Base-by-base conservation (phyloP, 2,888 invertebrate genomes). In the Mesorhabditis spiculigera region DNA sequence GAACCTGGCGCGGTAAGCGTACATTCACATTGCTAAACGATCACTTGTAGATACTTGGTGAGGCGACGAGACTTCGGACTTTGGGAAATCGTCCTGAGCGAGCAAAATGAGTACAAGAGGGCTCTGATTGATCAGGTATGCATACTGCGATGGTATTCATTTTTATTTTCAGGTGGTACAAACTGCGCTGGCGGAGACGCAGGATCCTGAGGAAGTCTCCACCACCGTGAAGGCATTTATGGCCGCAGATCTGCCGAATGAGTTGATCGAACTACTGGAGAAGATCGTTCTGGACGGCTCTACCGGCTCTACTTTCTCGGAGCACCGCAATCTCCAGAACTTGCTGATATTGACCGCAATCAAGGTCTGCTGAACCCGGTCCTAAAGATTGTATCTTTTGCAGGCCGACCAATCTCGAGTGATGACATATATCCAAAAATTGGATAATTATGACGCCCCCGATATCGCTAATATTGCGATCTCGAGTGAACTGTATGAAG, bases 151-250 rank as follows among this genome's bases (percentile, higher is more conserved):
- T n/a, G 10, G 63, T 28, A n/a, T 63, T 1, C 1, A 50, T 10
- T n/a, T n/a, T 10, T 75, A 78, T 64, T 75, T 76, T 66, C 78
- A 92, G 90, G 93, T 96, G 50, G 97, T 98, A 5, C 97, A 98
- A 89, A 99, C 97, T 4, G 98, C 98, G 0, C 89, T 98, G 8
- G 83, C 85, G 4, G 98, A 98, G 87, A 98, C 98, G 0, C 97
- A 98, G 89, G 97, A 98, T 88, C 96, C 98, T 0, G 98, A 99
- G 87, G 98, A 98, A 86, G 98, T 99, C 85, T 96, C 96, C 0
- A 95, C 96, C 0, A 96, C 98, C 0, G 98, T 98, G 6, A 98
- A 98, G 97, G 97, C 98, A 0, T 98, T 98, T 89, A 98, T 99
- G 97, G 95, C 96, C 0, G 97, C 98, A 13, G 97, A 98, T 89